Base-by-base conservation (phyloP, 2,113 vertebrate species). In the Plotosus lineatus region DNA sequence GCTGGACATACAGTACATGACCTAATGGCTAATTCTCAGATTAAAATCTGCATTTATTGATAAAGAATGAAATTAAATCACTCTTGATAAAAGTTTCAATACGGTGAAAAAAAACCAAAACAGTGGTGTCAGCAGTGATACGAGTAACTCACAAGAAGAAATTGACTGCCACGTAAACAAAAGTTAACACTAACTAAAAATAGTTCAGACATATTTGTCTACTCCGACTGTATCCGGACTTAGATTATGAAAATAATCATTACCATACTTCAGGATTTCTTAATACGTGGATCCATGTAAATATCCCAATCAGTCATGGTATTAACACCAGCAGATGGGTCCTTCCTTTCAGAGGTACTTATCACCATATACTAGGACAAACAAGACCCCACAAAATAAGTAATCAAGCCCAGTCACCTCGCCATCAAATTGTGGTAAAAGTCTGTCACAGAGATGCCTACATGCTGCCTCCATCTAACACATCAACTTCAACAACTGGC, bases 1-100 rank as follows among this genome's bases (percentile, higher is more conserved):
- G 66, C 60, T 81, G 65, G 78, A 80, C 69, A 75, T 1, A 55
- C 73, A 83, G 85, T 85, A 65, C 26, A 65, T 28, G 80, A 77
- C 84, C 82, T 84, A 86, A 87, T 55, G 83, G 53, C 53, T 81
- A 86, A 87, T 76, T 69, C 81, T 75, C 14, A 82, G 77, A 87
- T 78, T 58, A 79, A 84, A 85, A 80, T 68, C 60, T 77, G 78
- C 81, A 80, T 81, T 84, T 85, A 87, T 77, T 80, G 46, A 85
- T 72, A 73, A 40, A 80, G 42, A 69, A 85, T 83, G 80, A 86
- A 88, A 88, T 87, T 84, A 87, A 78, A 82, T 83, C 75, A 55
- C 65, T 74, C 65, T 56, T 79, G 80, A 86, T 84, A 78, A 42
- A 33, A 77, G 68, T 36, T 77, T 63, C 40, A 46, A 51, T 63